Percentiles rank a stretch among this genome's conserved stretches.
These are phyloP conservation scores for Gallirallus australis DNA, from an alignment of 2,797 vertebrate species.

Conservation along the genomic window DNA sequence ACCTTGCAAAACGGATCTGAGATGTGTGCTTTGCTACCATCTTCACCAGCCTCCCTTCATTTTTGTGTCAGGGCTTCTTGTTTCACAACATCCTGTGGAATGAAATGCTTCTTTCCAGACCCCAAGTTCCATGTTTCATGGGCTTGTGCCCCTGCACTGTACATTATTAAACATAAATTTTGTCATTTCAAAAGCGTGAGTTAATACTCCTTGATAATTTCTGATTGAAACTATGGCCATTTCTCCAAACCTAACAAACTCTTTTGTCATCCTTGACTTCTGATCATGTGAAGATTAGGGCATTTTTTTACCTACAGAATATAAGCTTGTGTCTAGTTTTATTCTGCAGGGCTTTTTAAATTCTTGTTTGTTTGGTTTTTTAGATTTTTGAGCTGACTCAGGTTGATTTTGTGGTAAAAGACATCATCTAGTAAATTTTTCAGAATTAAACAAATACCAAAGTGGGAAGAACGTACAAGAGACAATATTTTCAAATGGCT, in stretches of 20 bases:
- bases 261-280: background rate
- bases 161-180: background rate
- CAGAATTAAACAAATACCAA: background rate
- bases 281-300: background rate
- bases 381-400: background rate
- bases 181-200: background rate
- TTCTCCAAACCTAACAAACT: background rate
- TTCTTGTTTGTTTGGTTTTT: background rate
- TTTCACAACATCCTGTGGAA: background rate
- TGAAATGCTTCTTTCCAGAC: background rate
- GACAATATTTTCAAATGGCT: background rate
- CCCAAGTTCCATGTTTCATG: background rate
- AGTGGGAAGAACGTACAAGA: background rate
- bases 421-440: background rate
- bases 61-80: fast-evolving
- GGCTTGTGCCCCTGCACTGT: background rate
- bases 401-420: background rate
- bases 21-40: background rate
- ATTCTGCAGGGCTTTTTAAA: background rate
- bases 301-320: background rate
- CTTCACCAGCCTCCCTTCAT: background rate
- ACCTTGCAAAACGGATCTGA: background rate
- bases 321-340: background rate
- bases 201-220: background rate
- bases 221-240: background rate